Base-by-base conservation (phyloP, 2,113 vertebrate species). In the Podarcis cretensis region DNA sequence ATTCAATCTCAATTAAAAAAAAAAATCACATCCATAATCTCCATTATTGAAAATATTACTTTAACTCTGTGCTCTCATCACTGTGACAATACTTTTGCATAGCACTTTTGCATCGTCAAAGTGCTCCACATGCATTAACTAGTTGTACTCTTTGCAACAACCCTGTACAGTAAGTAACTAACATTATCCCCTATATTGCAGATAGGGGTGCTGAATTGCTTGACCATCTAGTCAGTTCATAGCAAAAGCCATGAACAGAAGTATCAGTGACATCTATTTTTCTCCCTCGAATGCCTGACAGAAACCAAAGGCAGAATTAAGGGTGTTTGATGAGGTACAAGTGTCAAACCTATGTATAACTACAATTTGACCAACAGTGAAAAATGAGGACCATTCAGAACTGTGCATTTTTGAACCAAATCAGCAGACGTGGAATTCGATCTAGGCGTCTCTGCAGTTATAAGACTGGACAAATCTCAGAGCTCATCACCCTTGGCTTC, bases 341-440 rank as follows among this genome's bases (percentile, higher is more conserved):
- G 18, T 65, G 78, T 14, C 30, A 76, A 35, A 32, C 4, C 12
- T 85, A 59, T 30, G 91, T 40, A 54, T 54, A 83, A 88, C 73
- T 75, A 78, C 6, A 16, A 79, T n/a, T 23, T 40, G 74, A 94
- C 83, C 76, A 66, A 48, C 85, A 81, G 54, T 12, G 13, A 85
- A 40, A 84, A 83, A 87, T n/a, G 88, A 91, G 80, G 27, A 8
- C 71, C 74, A 89, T 1, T 30, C 16, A 94, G 87, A 27, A 87
- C 13, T 75, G 21, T 40, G n/a, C 92, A 79, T 16, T 66, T 43
- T 7, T 48, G 35, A 30, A 87, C 43, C 25, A 85, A 87, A 93
- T 74, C n/a, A 83, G 81, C 37, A 90, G 37, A 43, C 32, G 78
- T 7, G 20, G 48, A 1, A 25, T 65, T 90, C 23, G 79, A 59